Evolutionary conservation across 2,888 invertebrate species (phyloP).

Genomic region (Nesidiocoris tenuis): DNA sequence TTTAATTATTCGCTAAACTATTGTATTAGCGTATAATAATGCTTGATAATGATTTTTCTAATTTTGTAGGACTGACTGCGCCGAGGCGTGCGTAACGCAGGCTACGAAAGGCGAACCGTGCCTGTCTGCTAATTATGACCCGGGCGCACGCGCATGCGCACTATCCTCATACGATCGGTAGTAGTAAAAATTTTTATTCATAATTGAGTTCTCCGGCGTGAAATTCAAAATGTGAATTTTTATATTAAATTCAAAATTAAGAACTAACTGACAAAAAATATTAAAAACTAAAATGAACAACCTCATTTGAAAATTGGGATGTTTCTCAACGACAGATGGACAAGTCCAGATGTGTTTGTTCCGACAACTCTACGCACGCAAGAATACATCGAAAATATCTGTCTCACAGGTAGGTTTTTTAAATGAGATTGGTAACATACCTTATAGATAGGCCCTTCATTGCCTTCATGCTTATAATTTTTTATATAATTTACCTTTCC

Average conservation of each 20-base stretch:
- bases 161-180: conserved; percentile 28
- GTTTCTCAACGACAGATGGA: conserved; percentile 16
- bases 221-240: too few species aligned
- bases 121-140: conserved; percentile 21
- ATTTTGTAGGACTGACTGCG: conserved; percentile 11
- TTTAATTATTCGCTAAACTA: too few species aligned
- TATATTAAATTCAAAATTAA: background rate
- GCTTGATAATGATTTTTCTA: too few species aligned
- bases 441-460: too few species aligned
- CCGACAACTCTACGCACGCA: background rate
- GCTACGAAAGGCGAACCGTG: conserved; percentile 25
- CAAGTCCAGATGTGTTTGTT: conserved; percentile 5
- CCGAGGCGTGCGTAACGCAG: conserved; percentile 22
- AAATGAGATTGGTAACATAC: too few species aligned
- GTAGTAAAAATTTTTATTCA: background rate
- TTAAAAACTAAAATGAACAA: too few species aligned
- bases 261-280: background rate
- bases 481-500: background rate
- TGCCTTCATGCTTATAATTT: too few species aligned
- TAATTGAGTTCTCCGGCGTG: too few species aligned
- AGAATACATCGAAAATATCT: conserved; percentile 34
- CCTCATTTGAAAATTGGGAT: background rate
- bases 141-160: conserved; percentile 8
- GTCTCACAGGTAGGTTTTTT: conserved; percentile 13
- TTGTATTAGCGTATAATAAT: too few species aligned